phyloP scores from a whole-genome alignment of 1,140 invertebrate genomes.

The Battus philenor region DNA sequence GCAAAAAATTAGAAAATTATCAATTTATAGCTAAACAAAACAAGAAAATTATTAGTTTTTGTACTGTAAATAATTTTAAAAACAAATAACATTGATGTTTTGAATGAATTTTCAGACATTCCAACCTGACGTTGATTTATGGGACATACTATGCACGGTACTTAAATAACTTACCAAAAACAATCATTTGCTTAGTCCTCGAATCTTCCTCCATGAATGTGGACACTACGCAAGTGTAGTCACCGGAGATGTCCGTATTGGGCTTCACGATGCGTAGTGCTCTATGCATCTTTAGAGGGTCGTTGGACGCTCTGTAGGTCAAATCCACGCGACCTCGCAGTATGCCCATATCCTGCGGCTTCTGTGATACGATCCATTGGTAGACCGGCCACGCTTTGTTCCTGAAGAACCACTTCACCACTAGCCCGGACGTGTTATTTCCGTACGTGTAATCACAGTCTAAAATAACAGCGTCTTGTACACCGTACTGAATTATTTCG shows the following conservation, averaged over 20 bases:
- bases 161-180: conserved; percentile 82
- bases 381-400: conserved; percentile 81
- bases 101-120: too few species aligned
- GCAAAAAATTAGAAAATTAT: too few species aligned
- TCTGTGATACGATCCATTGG: conserved; percentile 84
- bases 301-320: conserved; percentile 77
- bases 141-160: too few species aligned
- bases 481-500: conserved; percentile 80
- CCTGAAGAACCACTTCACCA: conserved; percentile 89
- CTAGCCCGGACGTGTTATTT: conserved; percentile 78
- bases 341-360: conserved; percentile 79
- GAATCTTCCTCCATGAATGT: conserved; percentile 82
- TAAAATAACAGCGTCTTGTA: conserved; percentile 80
- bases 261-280: conserved; percentile 82
- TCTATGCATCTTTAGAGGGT: conserved; percentile 78
- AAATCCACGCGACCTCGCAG: conserved; percentile 80
- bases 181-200: conserved; percentile 80
- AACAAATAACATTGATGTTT: too few species aligned
- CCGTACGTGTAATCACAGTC: conserved; percentile 85
- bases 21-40: too few species aligned
- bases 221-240: conserved; percentile 84
- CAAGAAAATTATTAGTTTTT: too few species aligned
- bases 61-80: too few species aligned
- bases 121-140: too few species aligned
- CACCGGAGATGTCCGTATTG: conserved; percentile 82